Evolutionary conservation across 2,888 invertebrate species (phyloP), one percentile per base, ranked within the genome.

Genomic region (Megaustenia siamemsis): DNA sequence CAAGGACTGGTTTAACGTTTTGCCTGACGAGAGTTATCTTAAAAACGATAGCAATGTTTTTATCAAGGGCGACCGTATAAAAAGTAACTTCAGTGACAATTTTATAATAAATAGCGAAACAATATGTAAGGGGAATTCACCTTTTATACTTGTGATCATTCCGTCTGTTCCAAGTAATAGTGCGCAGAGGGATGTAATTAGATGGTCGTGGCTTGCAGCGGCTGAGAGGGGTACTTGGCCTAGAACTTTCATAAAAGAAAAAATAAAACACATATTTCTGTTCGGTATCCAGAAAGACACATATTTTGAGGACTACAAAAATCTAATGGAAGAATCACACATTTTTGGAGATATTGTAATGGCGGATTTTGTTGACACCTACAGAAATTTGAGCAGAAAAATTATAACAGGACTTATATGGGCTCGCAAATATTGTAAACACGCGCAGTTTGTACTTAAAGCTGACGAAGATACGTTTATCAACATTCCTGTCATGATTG

Each of bases 371-470:
- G 24, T 49, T 15, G 86, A 86, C 43, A 69, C 82, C 15, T 86
- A 86, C 66, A 56, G 49, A 21, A 86, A 86, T 63, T 81, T 86
- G 73, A 83, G 80, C n/a, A 45, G 81, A 40, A 86, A 86, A 71
- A 76, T 86, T 1, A 43, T 86, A 1, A 35, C 35, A 8, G 86
- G 86, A 12, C 40, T 86, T 28, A 43, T 43, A 24, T 86, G 86
- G 86, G 71, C 49, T 18, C 43, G 43, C 2, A n/a, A 73, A 2
- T 45, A 75, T 69, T 86, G 86, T 75, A 43, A 49, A 12, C 63
- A 76, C 21, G 83, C 66, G 0, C n/a, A 77, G n/a, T 80, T 79
- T 38, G 49, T 83, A 1, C 71, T 86, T 24, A 86, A 86, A 75
- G 69, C 73, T 12, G 86, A 86, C 38, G 76, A 82, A 43, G 86